phyloP scores from a whole-genome alignment of 64 coral and sea anemone species.

The Porites lutea region DNA sequence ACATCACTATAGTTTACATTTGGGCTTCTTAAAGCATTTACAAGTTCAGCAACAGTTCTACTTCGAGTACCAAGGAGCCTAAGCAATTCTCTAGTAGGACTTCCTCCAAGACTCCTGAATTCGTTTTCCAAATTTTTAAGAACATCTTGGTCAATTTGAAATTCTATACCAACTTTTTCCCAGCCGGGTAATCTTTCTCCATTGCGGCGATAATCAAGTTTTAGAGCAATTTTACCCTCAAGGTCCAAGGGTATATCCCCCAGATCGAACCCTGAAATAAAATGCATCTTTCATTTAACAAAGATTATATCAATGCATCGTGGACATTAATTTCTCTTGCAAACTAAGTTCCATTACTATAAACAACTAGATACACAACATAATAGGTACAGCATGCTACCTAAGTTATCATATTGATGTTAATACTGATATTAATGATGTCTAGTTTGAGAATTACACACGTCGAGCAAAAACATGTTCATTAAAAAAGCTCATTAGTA shows the following conservation, averaged over 20 bases:
- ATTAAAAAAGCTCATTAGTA: too few species aligned
- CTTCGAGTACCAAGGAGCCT: not conserved
- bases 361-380: too few species aligned
- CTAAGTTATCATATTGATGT: too few species aligned
- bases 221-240: not conserved
- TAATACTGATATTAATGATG: too few species aligned
- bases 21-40: not conserved
- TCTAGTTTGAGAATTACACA: too few species aligned
- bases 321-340: too few species aligned
- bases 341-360: too few species aligned
- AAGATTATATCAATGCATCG: too few species aligned
- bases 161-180: not conserved
- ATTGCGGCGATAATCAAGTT: not conserved
- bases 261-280: not conserved
- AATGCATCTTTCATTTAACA: not conserved
- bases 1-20: not conserved
- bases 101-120: not conserved
- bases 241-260: not conserved
- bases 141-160: not conserved
- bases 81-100: not conserved
- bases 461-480: too few species aligned
- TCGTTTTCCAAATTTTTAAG: not conserved
- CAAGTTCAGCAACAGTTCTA: not conserved
- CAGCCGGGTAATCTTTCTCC: constrained; percentile 1
- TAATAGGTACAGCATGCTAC: too few species aligned